Conservation (phyloP, 2,113 vertebrate species). For the Cyrtonyx montezumae region DNA sequence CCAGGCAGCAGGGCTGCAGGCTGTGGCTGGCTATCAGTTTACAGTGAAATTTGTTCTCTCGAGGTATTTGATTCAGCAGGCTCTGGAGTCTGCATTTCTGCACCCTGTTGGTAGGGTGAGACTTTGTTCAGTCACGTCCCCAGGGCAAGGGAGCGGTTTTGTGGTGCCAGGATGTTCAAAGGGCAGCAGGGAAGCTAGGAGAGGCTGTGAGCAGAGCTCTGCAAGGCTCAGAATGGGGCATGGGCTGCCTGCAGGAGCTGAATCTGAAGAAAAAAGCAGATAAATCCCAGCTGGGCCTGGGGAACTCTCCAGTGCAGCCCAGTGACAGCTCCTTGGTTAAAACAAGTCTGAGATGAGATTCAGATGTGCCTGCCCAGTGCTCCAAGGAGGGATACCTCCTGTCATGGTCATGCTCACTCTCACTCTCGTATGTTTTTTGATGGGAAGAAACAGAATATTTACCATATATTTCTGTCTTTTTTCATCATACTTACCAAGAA, state of each 20-base stretch:
- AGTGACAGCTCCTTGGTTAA: background rate
- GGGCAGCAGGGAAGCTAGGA: background rate
- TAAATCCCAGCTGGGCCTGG: background rate
- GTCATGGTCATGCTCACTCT: background rate
- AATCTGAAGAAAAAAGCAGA: background rate
- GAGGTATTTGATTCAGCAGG: background rate
- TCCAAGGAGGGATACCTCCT: background rate
- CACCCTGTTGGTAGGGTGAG: background rate
- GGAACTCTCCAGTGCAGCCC: rapidly evolving
- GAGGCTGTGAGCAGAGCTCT: background rate
- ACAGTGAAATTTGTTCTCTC: background rate
- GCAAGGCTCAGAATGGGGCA: background rate
- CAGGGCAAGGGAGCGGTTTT: conserved; percentile 3
- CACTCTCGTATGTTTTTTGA: background rate
- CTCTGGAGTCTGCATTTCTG: background rate
- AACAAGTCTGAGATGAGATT: background rate
- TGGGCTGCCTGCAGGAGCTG: background rate
- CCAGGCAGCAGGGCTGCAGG: background rate
- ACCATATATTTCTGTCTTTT: background rate
- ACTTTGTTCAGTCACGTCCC: conserved; percentile 28
- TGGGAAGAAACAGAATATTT: background rate
- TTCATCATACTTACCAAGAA: background rate
- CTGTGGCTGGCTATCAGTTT: background rate
- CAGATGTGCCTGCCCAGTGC: background rate
- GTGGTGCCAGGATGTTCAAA: background rate